phyloP scores from a whole-genome alignment of 2,113 vertebrate species.

The Anarrhichthys ocellatus region DNA sequence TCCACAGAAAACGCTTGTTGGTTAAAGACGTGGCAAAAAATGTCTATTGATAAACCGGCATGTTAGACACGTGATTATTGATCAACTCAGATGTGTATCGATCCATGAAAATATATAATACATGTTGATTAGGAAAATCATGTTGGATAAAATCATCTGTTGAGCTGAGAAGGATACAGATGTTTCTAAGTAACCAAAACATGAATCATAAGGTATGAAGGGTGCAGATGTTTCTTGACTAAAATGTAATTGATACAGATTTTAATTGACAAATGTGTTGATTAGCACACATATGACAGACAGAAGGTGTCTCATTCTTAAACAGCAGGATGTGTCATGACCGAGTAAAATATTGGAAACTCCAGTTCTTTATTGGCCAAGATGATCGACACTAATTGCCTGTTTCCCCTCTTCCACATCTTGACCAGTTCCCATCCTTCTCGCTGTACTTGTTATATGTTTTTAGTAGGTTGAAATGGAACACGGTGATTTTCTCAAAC shows the following conservation, averaged over 20 bases:
- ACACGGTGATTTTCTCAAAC: not conserved
- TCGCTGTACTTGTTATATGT: not conserved
- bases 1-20: slow-evolving; percentile 44
- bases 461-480: not conserved
- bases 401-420: slow-evolving; percentile 8
- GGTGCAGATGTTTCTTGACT: not conserved
- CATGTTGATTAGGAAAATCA: slow-evolving; percentile 9
- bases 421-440: not conserved
- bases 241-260: not conserved
- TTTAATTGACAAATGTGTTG: slow-evolving; percentile 12
- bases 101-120: slow-evolving; percentile 23
- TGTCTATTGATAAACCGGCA: slow-evolving; percentile 15
- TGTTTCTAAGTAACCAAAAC: not conserved
- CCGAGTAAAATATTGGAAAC: slow-evolving; percentile 1
- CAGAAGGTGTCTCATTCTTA: slow-evolving; percentile 13
- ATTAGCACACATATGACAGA: not conserved
- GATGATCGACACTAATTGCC: slow-evolving; percentile 34
- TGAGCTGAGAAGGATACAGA: not conserved
- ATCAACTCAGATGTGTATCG: slow-evolving; percentile 44
- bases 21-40: slow-evolving; percentile 43
- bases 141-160: not conserved
- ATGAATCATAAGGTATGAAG: not conserved
- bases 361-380: not conserved
- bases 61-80: slow-evolving; percentile 23
- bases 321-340: slow-evolving; percentile 11